phyloP scores from a whole-genome alignment of 2,113 vertebrate species.

The Bucco capensis region DNA sequence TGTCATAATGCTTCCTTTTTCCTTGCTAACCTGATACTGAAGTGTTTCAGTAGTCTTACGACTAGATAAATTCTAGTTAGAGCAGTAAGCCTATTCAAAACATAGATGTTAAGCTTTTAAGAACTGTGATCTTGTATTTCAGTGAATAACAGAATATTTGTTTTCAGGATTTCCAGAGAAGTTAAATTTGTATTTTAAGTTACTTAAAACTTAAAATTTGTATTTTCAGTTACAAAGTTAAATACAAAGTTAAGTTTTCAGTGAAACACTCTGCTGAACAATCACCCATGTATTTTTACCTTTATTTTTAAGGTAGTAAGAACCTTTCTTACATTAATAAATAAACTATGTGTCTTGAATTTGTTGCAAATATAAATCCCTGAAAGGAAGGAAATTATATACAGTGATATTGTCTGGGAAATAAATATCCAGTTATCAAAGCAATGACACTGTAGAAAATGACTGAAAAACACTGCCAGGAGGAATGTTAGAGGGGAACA shows the following conservation, averaged over 20 bases:
- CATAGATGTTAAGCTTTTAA: not conserved
- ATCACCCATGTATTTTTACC: accelerated
- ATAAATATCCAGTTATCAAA: not conserved
- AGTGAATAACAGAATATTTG: not conserved
- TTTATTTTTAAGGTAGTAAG: not conserved
- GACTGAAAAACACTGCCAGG: too few species aligned
- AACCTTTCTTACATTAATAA: not conserved
- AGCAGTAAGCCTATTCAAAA: not conserved
- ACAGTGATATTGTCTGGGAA: not conserved
- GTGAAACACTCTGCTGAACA: too few species aligned
- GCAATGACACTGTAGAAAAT: not conserved
- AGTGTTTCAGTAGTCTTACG: not conserved
- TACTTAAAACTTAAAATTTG: too few species aligned
- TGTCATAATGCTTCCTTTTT: not conserved
- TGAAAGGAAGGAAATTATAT: not conserved
- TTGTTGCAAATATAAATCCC: not conserved
- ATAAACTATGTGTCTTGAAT: not conserved
- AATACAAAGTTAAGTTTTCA: too few species aligned
- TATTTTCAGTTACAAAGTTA: too few species aligned
- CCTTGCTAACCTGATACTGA: not conserved
- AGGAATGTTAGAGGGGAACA: not conserved
- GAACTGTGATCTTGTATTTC: not conserved
- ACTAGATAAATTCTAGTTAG: not conserved
- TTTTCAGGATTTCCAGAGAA: not conserved
- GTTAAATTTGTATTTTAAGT: not conserved